Conservation (phyloP, 2,797 vertebrate species). For the Melanogrammus aeglefinus region DNA sequence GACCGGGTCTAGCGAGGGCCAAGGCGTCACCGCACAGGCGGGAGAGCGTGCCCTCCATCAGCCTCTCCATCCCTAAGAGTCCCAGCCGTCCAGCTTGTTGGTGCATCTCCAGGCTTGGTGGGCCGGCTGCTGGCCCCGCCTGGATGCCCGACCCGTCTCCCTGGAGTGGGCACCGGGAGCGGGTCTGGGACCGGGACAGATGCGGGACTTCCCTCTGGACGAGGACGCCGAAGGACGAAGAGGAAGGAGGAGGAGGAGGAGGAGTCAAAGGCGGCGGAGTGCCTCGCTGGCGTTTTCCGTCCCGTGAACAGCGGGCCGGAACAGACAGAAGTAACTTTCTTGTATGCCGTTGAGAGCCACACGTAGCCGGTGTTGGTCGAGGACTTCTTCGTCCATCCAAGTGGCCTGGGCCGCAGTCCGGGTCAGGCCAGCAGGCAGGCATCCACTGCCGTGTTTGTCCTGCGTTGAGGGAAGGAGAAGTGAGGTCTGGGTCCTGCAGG, state of each 20-base stretch:
- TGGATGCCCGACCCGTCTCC: constrained; percentile 45
- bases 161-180: constrained; percentile 67
- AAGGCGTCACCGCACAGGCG: constrained; percentile 84
- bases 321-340: constrained; percentile 96
- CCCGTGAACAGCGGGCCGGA: constrained; percentile 80
- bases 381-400: constrained; percentile 61
- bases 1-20: constrained; percentile 79
- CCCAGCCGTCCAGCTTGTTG: constrained; percentile 89
- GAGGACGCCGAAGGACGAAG: constrained; percentile 43
- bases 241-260: constrained; percentile 32
- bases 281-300: constrained; percentile 54
- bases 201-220: constrained; percentile 53
- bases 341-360: constrained; percentile 92
- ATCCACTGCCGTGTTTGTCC: constrained; percentile 91
- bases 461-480: constrained; percentile 94
- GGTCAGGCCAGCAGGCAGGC: constrained; percentile 78
- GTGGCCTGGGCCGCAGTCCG: constrained; percentile 56
- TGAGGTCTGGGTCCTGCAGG: constrained; percentile 85
- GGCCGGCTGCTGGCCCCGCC: constrained; percentile 57
- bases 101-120: constrained; percentile 75
- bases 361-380: constrained; percentile 85
- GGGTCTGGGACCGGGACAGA: constrained; percentile 61
- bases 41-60: constrained; percentile 89
- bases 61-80: constrained; percentile 95
- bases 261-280: constrained; percentile 62